Evolutionary conservation across 2,888 invertebrate genomes (phyloP).

Genomic region (Chrysodeixis includens): DNA sequence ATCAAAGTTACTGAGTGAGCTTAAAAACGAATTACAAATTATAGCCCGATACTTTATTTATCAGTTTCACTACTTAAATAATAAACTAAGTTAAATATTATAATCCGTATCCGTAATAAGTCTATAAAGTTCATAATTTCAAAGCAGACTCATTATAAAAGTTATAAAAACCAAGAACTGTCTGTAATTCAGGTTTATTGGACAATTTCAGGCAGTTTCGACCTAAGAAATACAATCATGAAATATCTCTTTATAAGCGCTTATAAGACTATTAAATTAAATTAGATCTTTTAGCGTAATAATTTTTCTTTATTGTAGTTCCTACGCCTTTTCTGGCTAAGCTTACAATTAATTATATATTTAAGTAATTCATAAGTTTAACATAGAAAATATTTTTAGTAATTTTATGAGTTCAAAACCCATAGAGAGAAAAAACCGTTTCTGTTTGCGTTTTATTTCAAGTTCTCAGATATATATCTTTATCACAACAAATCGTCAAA

Average conservation of each 20-base stretch:
- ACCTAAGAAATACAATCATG: slow-evolving; percentile 20
- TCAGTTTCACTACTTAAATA: no score
- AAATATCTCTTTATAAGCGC: slow-evolving; percentile 20
- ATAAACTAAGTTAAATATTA: no score
- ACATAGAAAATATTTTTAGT: no score
- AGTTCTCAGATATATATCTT: no score
- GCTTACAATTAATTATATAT: not conserved
- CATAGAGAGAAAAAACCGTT: no score
- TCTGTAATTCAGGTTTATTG: slow-evolving; percentile 21
- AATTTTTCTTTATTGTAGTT: not conserved
- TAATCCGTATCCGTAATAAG: no score
- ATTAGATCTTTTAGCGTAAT: slow-evolving; percentile 12
- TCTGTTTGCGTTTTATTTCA: no score
- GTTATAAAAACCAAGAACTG: slow-evolving; percentile 22
- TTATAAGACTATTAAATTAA: slow-evolving; percentile 25
- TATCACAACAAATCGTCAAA: no score
- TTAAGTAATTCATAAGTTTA: not conserved
- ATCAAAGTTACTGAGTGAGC: no score
- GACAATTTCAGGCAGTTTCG: slow-evolving; percentile 14
- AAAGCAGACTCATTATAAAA: slow-evolving; percentile 7
- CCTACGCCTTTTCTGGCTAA: not conserved
- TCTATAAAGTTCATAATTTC: not conserved
- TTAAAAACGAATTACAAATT: no score
- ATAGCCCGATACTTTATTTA: no score
- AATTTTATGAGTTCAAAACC: no score